A percentile compares a stretch with the other conserved stretches of the same genome.
These are phyloP conservation scores for Arvicanthis niloticus DNA, from an alignment of 2,113 vertebrate species.

Conservation along the genomic window DNA sequence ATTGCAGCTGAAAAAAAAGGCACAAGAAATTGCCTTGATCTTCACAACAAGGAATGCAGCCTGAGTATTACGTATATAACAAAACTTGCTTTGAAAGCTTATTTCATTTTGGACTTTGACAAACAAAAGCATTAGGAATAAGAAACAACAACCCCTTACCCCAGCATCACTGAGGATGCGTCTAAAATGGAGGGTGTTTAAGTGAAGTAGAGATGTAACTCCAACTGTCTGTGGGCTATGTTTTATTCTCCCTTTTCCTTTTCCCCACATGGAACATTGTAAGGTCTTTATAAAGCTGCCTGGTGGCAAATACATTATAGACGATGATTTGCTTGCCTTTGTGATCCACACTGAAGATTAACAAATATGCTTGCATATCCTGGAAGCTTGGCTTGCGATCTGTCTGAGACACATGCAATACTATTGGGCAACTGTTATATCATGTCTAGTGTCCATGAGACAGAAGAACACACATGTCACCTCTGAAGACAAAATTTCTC, in stretches of 20 bases:
- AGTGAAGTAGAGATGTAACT: not conserved
- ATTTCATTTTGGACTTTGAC: conserved; percentile 35
- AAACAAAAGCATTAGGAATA: conserved; percentile 44
- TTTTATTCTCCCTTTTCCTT: not conserved
- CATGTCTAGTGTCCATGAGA: not conserved
- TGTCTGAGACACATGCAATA: not conserved
- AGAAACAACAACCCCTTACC: not conserved
- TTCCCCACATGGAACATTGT: not conserved
- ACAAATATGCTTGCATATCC: not conserved
- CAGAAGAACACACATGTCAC: not conserved
- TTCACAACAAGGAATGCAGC: not conserved
- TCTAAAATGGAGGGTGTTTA: conserved; percentile 7
- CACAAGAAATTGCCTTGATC: conserved; percentile 42
- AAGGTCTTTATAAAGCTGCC: not conserved
- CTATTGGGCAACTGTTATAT: not conserved
- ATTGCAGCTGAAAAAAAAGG: not conserved
- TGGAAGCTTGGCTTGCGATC: not conserved
- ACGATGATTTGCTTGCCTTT: not conserved
- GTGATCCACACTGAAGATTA: not conserved
- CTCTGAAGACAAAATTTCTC: not conserved
- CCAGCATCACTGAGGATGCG: not conserved
- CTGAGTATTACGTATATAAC: not conserved
- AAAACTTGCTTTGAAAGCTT: conserved; percentile 37
- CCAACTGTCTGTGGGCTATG: not conserved
- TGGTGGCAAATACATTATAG: not conserved